Evolutionary conservation across 2,113 vertebrate genomes (phyloP).

Genomic region (Theristicus caerulescens): DNA sequence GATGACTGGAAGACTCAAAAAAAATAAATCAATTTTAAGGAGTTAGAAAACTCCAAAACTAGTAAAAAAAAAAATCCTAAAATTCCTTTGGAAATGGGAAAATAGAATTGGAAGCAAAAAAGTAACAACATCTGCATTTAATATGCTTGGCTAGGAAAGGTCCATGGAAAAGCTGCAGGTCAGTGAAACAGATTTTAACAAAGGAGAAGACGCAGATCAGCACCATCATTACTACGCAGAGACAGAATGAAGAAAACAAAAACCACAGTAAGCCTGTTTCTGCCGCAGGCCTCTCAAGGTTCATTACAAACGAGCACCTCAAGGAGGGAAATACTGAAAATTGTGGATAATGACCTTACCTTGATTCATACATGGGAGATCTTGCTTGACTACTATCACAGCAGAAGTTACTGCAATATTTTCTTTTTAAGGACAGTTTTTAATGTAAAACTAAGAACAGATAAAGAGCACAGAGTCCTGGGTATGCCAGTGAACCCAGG

Average conservation of each 20-base stretch:
- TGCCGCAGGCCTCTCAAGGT: not conserved
- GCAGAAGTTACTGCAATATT: not conserved
- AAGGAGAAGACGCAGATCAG: not conserved
- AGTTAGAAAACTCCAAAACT: not conserved
- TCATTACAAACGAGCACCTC: not conserved
- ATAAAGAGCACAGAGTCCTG: not conserved
- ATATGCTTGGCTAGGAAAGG: not conserved
- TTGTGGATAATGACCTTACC: not conserved
- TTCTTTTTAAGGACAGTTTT: not conserved
- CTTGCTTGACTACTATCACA: not conserved
- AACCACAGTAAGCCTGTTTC: not conserved
- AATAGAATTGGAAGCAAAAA: not conserved
- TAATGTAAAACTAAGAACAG: not conserved
- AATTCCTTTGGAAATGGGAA: not conserved
- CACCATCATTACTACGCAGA: not conserved
- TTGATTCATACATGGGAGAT: not conserved
- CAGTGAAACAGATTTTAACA: not conserved
- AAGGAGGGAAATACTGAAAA: not conserved
- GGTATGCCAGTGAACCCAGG: not conserved
- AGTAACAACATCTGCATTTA: conserved; percentile 27
- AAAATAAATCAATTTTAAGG: not conserved
- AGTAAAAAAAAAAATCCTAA: not conserved
- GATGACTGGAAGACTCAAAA: not conserved
- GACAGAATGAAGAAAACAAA: not conserved
- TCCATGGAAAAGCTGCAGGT: not conserved